Evolutionary conservation across 2,113 vertebrate genomes (phyloP), one percentile per base, ranked within the genome.

Genomic region (Thymallus thymallus): DNA sequence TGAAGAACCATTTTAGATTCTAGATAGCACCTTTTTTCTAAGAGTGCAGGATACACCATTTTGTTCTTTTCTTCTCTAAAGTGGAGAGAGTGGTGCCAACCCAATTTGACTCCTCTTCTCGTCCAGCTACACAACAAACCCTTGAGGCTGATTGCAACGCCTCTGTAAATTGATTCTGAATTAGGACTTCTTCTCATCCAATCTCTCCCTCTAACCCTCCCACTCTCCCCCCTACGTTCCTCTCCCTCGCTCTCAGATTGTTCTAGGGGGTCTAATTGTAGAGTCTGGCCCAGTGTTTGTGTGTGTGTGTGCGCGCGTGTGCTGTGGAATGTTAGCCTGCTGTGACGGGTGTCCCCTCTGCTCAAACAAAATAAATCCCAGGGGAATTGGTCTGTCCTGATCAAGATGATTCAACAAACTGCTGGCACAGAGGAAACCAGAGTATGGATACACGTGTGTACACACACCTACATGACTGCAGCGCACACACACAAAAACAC

Each of bases 241-340:
- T 5, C 51, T 62, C 66, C 35, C 5, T 68, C 67, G 48, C 14
- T 18, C n/a, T 41, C 68, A 55, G 23, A 14, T 58, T 56, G 55
- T 69, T 56, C 79, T 77, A 76, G 82, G 78, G 71, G 82, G 80
- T 80, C 78, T 86, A 84, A 89, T 88, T 85, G 80, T 78, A 86
- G 78, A 82, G 76, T 51, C 13, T 51, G 12, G 48, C 16, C 16
- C 48, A 51, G 48, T 18, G 48, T 18, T 14, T 51, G 1, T 51
- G 48, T 51, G 48, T 48, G 46, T 45, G 41, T 45, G 41, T 45
- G 5, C 4, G 41, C 9, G 3, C 9, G 41, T 45, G 41, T 45
- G 13, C 46, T 48, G 14, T 3, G 46, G 82, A 84, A 76, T 74
- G 72, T 68, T 20, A 32, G 77, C 72, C 63, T 69, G 56, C 13